A percentile compares a stretch with the other conserved stretches of the same genome.
phyloP scores from a whole-genome alignment of 1,140 invertebrate species.

The Neodiprion pinetum region DNA sequence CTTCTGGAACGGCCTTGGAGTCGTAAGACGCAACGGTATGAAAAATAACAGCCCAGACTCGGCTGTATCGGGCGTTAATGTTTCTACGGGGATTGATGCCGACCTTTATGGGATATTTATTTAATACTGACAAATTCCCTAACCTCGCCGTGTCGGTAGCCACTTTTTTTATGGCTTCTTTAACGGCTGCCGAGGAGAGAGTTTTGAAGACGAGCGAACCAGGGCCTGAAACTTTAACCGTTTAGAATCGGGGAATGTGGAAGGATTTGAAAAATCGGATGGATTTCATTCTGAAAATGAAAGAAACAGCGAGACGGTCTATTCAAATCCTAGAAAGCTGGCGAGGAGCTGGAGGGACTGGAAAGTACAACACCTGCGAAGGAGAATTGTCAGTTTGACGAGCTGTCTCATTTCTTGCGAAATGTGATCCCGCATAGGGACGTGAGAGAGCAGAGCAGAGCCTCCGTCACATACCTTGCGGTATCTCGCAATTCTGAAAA shows the following conservation, averaged over 20 bases:
- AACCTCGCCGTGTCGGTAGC: slow-evolving; percentile 10
- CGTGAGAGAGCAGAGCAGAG: background rate
- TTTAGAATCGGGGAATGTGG: background rate
- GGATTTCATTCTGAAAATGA: background rate
- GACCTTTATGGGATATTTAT: slow-evolving; percentile 62
- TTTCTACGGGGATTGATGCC: slow-evolving; percentile 56
- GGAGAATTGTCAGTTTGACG: background rate
- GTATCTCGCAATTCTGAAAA: slow-evolving; percentile 41
- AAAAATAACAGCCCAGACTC: slow-evolving; percentile 58
- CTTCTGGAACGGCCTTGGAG: slow-evolving; percentile 23
- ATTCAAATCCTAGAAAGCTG: background rate
- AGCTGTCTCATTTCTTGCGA: background rate
- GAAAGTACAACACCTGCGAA: background rate
- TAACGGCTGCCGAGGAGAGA: slow-evolving; percentile 44
- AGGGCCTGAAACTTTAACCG: background rate
- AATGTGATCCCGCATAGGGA: background rate
- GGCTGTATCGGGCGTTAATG: slow-evolving; percentile 59
- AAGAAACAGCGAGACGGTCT: background rate
- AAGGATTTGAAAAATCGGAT: background rate
- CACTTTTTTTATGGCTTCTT: slow-evolving; percentile 52
- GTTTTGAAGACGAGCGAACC: background rate
- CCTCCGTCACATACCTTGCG: background rate
- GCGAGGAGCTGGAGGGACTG: background rate
- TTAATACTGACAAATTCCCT: slow-evolving; percentile 62
- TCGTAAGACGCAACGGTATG: slow-evolving; percentile 55